Base-by-base conservation (phyloP, 2,888 invertebrate species). In the Polymixis lichenea region DNA sequence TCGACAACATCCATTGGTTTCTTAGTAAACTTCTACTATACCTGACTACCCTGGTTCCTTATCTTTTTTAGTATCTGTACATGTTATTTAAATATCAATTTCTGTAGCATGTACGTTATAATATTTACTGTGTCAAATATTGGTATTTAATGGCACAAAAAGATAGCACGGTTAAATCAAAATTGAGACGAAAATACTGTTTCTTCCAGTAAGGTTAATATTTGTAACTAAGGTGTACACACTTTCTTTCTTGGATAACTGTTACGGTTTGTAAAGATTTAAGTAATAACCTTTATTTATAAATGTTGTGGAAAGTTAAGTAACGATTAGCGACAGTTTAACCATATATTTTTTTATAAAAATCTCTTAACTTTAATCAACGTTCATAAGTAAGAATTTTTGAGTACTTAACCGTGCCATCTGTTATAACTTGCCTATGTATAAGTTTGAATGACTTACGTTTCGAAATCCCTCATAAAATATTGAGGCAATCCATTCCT, bases 401-500 rank as follows among this genome's bases (percentile, higher is more conserved):
- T 15, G 17, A 66, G n/a, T 55, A 3, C 38, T 3, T 38, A 51
- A 43, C 9, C 43, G 4, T 32, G 49, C n/a, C 8, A 28, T 58
- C 15, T 53, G 2, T 8, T 3, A n/a, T 1, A 28, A 43, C 2
- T 17, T 22, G 25, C 8, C 1, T 25, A 7, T 1, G 4, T 70
- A 69, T 32, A 55, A 70, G 1, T 43, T 25, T n/a, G 1, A 56
- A 55, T 25, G n/a, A 84, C 83, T 83, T 58, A 83, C 83, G 32
- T 82, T n/a, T 32, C 0, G 9, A 62, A 32, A 38, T 43, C 49
- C 28, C n/a, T 28, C 60, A 43, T 6, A 38, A 51, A 19, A 13
- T 28, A 13, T 49, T 51, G 7, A 58, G 25, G 32, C 65, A 77
- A 84, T 84, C 84, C 83, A 71, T 46, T 79, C 61, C 84, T 85